A percentile compares a stretch with the other conserved stretches of the same genome.
Evolutionary conservation across 2,888 invertebrate genomes (phyloP).

Genomic region (Desoria tigrina): DNA sequence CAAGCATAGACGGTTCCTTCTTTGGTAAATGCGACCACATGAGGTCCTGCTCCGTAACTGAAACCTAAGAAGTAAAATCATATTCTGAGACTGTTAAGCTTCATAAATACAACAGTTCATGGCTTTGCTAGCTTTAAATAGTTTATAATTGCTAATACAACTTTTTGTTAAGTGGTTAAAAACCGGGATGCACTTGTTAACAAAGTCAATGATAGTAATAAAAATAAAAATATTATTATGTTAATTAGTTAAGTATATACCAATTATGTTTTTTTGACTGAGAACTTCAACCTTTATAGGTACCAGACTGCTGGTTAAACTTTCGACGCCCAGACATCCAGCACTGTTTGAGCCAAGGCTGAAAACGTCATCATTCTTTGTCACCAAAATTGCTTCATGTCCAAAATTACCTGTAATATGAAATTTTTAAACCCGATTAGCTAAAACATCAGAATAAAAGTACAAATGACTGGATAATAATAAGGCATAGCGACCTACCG

Average conservation of each 20-base stretch:
- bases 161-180: neutral
- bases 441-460: too few species aligned
- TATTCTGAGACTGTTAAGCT: conserved; percentile 8
- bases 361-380: conserved; percentile 63
- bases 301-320: conserved; percentile 60
- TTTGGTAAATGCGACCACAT: conserved; percentile 63
- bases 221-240: too few species aligned
- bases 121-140: too few species aligned
- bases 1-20: conserved; percentile 61
- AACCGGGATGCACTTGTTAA: too few species aligned
- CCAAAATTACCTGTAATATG: conserved; percentile 61
- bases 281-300: conserved; percentile 62
- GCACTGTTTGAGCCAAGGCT: conserved; percentile 63
- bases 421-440: neutral
- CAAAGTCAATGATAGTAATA: too few species aligned
- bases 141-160: neutral
- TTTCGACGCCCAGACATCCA: conserved; percentile 63
- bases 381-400: conserved; percentile 65
- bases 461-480: too few species aligned
- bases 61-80: conserved; percentile 56
- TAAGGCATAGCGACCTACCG: conserved; percentile 60
- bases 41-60: conserved; percentile 64
- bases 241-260: conserved; percentile 47
- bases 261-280: conserved; percentile 61
- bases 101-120: too few species aligned